Evolutionary conservation across 2,888 invertebrate genomes (phyloP).

Genomic region (Stenotaenia linearis): DNA sequence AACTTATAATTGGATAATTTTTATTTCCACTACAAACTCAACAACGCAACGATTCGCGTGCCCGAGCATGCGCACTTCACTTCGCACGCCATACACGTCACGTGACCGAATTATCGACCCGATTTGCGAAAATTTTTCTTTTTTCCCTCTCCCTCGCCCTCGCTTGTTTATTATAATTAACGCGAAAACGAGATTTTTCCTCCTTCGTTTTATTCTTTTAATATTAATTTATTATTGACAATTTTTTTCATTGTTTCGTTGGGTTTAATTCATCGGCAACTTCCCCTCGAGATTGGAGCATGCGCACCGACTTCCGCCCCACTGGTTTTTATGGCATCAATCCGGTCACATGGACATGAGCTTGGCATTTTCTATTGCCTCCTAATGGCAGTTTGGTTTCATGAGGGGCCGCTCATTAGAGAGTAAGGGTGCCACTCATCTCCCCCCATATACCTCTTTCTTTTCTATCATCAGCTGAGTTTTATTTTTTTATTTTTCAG

Average conservation of each 20-base stretch:
- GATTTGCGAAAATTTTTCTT: not conserved
- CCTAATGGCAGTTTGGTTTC: slow-evolving; percentile 26
- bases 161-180: not conserved
- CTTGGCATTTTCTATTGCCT: slow-evolving; percentile 26
- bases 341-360: slow-evolving; percentile 17
- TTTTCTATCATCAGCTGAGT: slow-evolving; percentile 7
- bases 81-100: not conserved
- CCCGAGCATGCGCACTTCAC: not conserved
- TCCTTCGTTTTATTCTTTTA: not conserved
- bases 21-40: not conserved
- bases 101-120: not conserved
- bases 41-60: not conserved
- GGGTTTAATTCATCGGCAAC: not conserved
- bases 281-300: not conserved
- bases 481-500: slow-evolving; percentile 16
- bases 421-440: slow-evolving; percentile 26
- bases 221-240: not conserved
- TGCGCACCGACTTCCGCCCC: slow-evolving; percentile 13
- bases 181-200: not conserved
- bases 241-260: not conserved
- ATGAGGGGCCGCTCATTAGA: slow-evolving; percentile 20
- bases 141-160: not conserved
- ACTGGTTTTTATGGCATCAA: slow-evolving; percentile 19
- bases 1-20: slow-evolving; percentile 10
- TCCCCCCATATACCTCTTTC: not conserved